Base-by-base conservation (phyloP, 2,113 vertebrate species). In the Hydrochoerus hydrochaeris region DNA sequence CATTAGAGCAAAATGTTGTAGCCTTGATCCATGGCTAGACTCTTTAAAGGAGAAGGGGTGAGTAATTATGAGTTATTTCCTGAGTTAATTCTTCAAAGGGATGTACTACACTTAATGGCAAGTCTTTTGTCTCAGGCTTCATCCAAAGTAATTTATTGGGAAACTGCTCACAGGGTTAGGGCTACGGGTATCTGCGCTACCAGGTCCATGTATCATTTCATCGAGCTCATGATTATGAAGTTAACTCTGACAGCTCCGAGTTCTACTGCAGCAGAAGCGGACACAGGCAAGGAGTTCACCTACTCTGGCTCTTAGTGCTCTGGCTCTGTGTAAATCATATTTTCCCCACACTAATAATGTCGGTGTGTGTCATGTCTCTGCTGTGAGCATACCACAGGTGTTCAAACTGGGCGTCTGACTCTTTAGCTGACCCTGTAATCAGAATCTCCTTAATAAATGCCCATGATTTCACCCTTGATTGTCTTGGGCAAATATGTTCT, bases 11-110 rank as follows among this genome's bases (percentile, higher is more conserved):
- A 60, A 94, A 28, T 88, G 78, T 32, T 88, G 13, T 35, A 95
- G 35, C 80, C 80, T 88, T 97, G 46, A 92, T 1, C 7, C 38
- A 38, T 94, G 80, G 73, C 28, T 69, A 16, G 0, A 8, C 94
- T 67, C 87, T 98, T 81, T 83, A 88, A 97, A 5, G 95, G 93
- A 95, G 93, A 77, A 62, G 57, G 11, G 12, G 1, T 73, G 11
- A 35, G 32, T 96, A 95, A 88, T 96, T 96, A 46, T 94, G 84
- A 96, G n/a, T 87, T 98, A 95, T 97, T 97, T 97, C 94, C 73
- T 85, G 93, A 96, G 78, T 94, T 96, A 97, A 95, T 97, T 95
- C 85, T 90, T 97, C 75, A 71, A 81, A 96, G 94, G 94, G 90
- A 95, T 97, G 71, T 73, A 95, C 92, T 94, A 49, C 60, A 81